Evolutionary conservation across 2,113 vertebrate species (phyloP), one percentile per base, ranked within the genome.

Genomic region (Eleginops maclovinus): DNA sequence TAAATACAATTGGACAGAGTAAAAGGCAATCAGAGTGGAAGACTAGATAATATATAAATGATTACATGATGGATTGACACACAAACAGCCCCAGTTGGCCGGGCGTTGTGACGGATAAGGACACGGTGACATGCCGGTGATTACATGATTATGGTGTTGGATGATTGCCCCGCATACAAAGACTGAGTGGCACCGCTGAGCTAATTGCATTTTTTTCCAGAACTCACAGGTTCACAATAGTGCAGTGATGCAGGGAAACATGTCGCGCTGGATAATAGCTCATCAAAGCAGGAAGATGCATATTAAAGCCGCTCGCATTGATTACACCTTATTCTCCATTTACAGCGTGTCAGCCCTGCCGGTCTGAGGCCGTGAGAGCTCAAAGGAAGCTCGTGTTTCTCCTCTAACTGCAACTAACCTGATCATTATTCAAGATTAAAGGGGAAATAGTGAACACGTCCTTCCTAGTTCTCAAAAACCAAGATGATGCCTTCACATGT

Each of bases 91-190:
- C 31, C 72, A 86, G 81, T 90, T 89, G 86, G 88, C 87, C 86
- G 86, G 81, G 40, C 69, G 83, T 90, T 87, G 87, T 86, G 92
- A 89, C 74, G 88, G 86, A 87, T 84, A 80, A 87, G 86, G 76
- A 87, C 50, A 85, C 49, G 67, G 79, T 85, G 87, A 86, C 89
- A 85, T 26, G 61, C 64, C 64, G 41, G 64, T 84, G 85, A 91
- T 90, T 88, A 81, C 85, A 72, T 70, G 60, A 90, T 91, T 81
- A 88, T 86, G 61, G 62, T 41, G 19, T 81, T 84, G 82, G 83
- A 87, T 82, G 86, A 72, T 81, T 85, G 79, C 79, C 78, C 65
- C 66, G 81, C 49, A 44, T 74, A 51, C 84, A 86, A 87, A 75
- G 56, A 82, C 67, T 72, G 79, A 89, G 72, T 41, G 53, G 63